These are phyloP conservation scores for Dipus sagitta DNA, from an alignment of 2,797 vertebrate species.

Conservation along the genomic window DNA sequence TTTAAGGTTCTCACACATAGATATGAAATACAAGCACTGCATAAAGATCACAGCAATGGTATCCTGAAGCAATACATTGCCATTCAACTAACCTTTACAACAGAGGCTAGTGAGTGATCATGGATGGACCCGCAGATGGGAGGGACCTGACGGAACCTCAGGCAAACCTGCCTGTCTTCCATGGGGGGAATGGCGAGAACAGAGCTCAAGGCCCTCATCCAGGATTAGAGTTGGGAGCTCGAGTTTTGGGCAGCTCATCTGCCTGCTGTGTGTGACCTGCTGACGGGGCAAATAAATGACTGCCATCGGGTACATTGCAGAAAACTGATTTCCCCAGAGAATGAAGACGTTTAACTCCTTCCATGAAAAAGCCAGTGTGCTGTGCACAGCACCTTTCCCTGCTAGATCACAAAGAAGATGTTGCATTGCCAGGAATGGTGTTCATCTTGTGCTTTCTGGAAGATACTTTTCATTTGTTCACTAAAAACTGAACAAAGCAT, in stretches of 20 bases:
- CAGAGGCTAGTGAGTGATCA: neutral
- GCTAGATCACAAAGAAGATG: neutral
- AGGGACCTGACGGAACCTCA: neutral
- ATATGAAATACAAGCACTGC: neutral
- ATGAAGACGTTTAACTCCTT: neutral
- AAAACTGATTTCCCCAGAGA: neutral
- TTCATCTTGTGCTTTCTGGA: slow-evolving; percentile 11
- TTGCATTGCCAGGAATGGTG: fast-evolving
- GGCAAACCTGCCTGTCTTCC: neutral
- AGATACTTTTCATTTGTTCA: neutral
- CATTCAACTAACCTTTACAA: neutral
- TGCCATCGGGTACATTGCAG: fast-evolving
- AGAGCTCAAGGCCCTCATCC: neutral
- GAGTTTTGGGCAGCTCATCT: neutral
- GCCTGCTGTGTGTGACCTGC: neutral
- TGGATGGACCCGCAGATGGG: neutral
- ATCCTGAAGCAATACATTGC: neutral
- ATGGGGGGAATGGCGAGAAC: neutral
- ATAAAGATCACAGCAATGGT: neutral
- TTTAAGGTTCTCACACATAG: neutral
- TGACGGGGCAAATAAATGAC: neutral
- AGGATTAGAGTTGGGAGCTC: neutral
- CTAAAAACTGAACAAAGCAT: neutral
- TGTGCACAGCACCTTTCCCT: neutral
- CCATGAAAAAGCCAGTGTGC: neutral